Conservation (phyloP, 2,797 vertebrate genomes). For the Lepilemur septentrionalis region DNA sequence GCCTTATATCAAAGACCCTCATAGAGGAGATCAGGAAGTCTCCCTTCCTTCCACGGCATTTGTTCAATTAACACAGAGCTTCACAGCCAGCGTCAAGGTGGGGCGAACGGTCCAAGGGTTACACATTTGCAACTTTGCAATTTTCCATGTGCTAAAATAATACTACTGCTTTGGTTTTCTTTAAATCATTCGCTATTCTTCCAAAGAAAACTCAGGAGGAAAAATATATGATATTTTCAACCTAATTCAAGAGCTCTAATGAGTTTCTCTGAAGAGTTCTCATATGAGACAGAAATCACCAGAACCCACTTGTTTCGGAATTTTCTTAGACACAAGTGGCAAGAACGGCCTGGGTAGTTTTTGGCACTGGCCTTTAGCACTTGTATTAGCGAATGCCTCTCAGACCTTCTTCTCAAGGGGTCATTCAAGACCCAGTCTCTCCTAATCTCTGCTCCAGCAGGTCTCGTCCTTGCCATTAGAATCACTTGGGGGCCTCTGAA, state of each 20-base stretch:
- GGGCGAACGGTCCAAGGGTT: fast-evolving
- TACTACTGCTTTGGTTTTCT: not conserved
- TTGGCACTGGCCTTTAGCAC: not conserved
- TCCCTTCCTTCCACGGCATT: not conserved
- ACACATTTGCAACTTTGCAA: fast-evolving
- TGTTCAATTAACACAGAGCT: not conserved
- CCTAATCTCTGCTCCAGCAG: fast-evolving
- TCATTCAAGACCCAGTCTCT: not conserved
- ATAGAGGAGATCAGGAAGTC: not conserved
- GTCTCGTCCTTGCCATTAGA: not conserved
- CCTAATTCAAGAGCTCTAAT: not conserved
- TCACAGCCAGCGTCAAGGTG: fast-evolving
- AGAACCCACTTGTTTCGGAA: not conserved
- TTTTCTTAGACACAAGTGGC: not conserved
- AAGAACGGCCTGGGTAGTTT: not conserved
- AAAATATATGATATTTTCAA: too few species aligned
- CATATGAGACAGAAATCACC: not conserved
- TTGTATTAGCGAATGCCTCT: not conserved
- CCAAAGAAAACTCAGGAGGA: not conserved
- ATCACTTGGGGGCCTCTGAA: not conserved
- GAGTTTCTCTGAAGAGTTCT: not conserved
- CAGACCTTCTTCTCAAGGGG: not conserved
- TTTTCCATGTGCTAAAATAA: not conserved
- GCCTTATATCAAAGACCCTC: too few species aligned
- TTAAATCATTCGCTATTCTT: not conserved